These are phyloP conservation scores for Salmo trutta DNA, from an alignment of 2,797 vertebrate genomes.

Conservation along the genomic window DNA sequence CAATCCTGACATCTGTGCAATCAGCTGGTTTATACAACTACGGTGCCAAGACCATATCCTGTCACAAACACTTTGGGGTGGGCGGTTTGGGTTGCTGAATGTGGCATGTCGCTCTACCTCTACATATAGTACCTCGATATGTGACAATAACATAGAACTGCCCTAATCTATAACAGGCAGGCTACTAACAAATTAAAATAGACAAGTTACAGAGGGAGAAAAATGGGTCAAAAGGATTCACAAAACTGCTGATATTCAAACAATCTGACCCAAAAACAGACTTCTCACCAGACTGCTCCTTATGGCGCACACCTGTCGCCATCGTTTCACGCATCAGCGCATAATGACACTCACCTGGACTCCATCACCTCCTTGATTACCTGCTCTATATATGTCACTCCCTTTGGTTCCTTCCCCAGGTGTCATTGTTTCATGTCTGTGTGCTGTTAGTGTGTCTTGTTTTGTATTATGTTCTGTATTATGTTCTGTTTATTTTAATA, in stretches of 20 bases:
- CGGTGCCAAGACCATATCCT: conserved; percentile 27
- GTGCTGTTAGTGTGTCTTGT: no score
- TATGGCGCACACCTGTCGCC: no score
- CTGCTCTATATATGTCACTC: no score
- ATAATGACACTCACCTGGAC: no score
- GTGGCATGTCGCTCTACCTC: neutral
- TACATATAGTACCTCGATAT: neutral
- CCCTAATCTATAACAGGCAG: neutral
- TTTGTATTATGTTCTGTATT: no score
- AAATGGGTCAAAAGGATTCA: neutral
- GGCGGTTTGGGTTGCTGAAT: no score
- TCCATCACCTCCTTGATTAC: no score
- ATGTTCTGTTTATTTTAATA: no score
- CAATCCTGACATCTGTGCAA: conserved; percentile 48
- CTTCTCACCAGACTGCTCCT: no score
- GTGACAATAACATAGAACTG: neutral
- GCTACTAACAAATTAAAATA: neutral
- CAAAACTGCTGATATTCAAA: neutral
- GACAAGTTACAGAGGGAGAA: neutral
- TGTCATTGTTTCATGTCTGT: no score
- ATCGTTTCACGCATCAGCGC: no score
- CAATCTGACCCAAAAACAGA: neutral
- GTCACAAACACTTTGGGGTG: conserved; percentile 15
- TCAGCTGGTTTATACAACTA: conserved; percentile 29
- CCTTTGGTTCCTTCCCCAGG: no score